phyloP scores from a whole-genome alignment of 1,140 invertebrate species.

The Listronotus bonariensis region DNA sequence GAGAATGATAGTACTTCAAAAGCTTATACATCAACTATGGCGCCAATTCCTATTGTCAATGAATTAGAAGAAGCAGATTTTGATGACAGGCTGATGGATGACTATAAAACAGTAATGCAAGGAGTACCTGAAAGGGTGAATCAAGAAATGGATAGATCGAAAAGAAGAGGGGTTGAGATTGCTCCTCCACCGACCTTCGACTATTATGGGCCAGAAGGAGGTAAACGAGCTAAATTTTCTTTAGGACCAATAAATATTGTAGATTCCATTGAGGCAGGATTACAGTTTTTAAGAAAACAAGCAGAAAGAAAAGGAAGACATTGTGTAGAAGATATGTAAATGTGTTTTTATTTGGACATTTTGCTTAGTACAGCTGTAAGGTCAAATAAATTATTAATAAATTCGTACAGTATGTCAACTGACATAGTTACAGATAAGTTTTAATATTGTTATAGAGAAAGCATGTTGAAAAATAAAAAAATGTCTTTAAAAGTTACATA shows the following conservation, averaged over 20 bases:
- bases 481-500: too few species aligned
- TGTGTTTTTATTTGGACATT: too few species aligned
- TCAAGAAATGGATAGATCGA: background rate
- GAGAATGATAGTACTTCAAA: too few species aligned
- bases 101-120: constrained; percentile 32
- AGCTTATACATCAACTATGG: constrained; percentile 4
- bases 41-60: constrained; percentile 58
- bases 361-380: too few species aligned
- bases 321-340: background rate
- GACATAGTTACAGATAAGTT: too few species aligned
- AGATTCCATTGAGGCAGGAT: constrained; percentile 69
- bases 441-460: too few species aligned
- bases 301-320: constrained; percentile 58
- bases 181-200: constrained; percentile 68
- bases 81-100: constrained; percentile 32
- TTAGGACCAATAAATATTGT: constrained; percentile 57
- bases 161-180: constrained; percentile 59
- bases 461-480: too few species aligned
- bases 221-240: constrained; percentile 52
- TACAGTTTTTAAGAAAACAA: constrained; percentile 68
- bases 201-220: constrained; percentile 62
- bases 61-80: constrained; percentile 53
- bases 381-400: too few species aligned
- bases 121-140: constrained; percentile 41
- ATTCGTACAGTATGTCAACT: too few species aligned